A percentile compares a stretch with the other conserved stretches of the same genome.
These are phyloP conservation scores for Lepas anatifera DNA, from an alignment of 2,888 invertebrate species.

Conservation along the genomic window DNA sequence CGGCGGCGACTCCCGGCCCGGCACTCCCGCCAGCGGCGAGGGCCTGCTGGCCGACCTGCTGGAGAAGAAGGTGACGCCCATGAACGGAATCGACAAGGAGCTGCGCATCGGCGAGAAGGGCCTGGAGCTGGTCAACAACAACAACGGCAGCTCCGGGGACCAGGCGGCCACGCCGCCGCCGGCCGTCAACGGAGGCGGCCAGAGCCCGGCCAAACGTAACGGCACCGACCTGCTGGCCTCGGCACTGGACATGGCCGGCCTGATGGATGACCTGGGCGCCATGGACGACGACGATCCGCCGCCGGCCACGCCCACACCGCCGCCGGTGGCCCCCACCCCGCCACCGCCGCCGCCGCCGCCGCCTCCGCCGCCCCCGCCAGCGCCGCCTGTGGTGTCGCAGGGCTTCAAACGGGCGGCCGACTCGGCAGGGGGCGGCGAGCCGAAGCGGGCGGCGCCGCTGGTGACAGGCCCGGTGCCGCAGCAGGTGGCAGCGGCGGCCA, in stretches of 20 bases:
- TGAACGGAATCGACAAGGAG: slow-evolving; percentile 34
- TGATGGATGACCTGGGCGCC: slow-evolving; percentile 7
- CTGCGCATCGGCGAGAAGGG: slow-evolving; percentile 46
- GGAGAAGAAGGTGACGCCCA: slow-evolving; percentile 52
- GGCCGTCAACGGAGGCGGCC: slow-evolving; percentile 21
- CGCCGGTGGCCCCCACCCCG: slow-evolving; percentile 11
- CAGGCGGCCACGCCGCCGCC: slow-evolving; percentile 16
- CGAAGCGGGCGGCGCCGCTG: slow-evolving; percentile 14
- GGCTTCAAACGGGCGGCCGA: slow-evolving; percentile 12
- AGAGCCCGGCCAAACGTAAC: slow-evolving; percentile 22
- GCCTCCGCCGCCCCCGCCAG: not conserved
- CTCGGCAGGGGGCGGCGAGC: slow-evolving; percentile 10
- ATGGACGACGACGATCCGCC: not conserved
- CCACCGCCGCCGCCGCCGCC: not conserved
- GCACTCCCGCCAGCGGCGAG: slow-evolving; percentile 24
- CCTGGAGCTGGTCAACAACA: slow-evolving; percentile 40
- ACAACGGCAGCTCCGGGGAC: slow-evolving; percentile 19
- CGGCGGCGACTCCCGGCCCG: slow-evolving; percentile 18
- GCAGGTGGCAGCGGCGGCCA: not conserved
- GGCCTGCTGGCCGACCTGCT: slow-evolving; percentile 66
- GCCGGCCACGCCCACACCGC: not conserved
- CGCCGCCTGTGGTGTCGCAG: slow-evolving; percentile 12
- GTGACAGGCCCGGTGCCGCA: not conserved
- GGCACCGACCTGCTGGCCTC: slow-evolving; percentile 20
- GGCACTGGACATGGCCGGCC: slow-evolving; percentile 8